Conservation (phyloP, 1,140 invertebrate genomes). For the Ruditapes philippinarum region DNA sequence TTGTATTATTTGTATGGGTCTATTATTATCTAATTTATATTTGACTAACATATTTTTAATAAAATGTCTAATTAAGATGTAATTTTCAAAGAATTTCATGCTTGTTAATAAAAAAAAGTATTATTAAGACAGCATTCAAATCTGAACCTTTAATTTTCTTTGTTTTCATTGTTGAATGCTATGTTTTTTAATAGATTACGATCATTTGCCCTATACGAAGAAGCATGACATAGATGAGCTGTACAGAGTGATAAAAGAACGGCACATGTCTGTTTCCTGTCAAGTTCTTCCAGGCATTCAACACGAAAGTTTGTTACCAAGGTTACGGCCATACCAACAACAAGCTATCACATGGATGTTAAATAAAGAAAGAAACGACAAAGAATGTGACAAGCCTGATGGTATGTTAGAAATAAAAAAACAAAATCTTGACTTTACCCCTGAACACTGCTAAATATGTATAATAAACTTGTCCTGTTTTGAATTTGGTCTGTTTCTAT, state of each 20-base stretch:
- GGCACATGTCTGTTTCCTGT: constrained; percentile 76
- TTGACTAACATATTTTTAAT: too few relatives aligned
- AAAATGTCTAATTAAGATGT: too few relatives aligned
- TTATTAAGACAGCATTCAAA: too few relatives aligned
- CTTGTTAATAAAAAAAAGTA: too few relatives aligned
- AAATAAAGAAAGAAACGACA: constrained; percentile 67
- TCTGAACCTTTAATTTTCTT: too few relatives aligned
- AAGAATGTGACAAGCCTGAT: not conserved
- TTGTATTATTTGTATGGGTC: too few relatives aligned
- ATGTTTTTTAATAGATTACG: constrained; percentile 63
- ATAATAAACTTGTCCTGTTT: too few relatives aligned
- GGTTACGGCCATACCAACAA: constrained; percentile 90
- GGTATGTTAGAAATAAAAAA: not conserved
- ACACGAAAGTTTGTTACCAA: constrained; percentile 88
- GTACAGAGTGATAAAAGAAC: constrained; percentile 86
- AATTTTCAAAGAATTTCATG: too few relatives aligned
- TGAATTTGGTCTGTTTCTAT: too few relatives aligned
- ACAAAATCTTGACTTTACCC: not conserved
- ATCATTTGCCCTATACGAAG: constrained; percentile 55
- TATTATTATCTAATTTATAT: too few relatives aligned
- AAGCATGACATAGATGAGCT: constrained; percentile 87
- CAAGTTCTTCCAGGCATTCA: constrained; percentile 83
- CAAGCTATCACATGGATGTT: constrained; percentile 92
- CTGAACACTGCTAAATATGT: not conserved
- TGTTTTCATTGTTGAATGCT: too few relatives aligned